These are phyloP conservation scores for Myocastor coypus DNA, from an alignment of 2,113 vertebrate species.

Conservation along the genomic window DNA sequence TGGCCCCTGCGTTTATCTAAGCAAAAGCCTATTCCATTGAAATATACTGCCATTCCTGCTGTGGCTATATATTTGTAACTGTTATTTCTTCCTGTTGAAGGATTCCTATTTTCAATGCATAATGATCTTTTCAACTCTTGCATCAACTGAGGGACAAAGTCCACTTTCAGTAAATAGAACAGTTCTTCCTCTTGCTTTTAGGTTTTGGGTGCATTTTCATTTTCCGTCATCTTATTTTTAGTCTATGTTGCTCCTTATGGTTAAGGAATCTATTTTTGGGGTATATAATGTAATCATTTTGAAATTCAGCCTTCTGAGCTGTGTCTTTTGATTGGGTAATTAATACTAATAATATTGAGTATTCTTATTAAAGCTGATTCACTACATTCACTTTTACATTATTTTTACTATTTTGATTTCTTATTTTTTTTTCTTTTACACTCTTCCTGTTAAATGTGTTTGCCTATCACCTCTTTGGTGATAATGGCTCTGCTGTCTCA, in stretches of 20 bases:
- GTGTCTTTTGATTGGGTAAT: not conserved
- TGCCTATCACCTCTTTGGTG: not conserved
- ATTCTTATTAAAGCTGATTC: not conserved
- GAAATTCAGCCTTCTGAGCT: not conserved
- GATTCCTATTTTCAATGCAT: not conserved
- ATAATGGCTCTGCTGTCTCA: not conserved
- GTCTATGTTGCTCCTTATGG: not conserved
- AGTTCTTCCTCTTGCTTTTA: not conserved
- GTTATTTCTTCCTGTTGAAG: not conserved
- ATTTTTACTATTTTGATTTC: not conserved
- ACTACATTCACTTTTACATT: not conserved
- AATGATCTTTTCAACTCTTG: not conserved
- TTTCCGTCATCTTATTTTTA: not conserved
- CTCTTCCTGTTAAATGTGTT: not conserved
- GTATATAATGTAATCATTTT: not conserved
- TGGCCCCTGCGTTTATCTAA: no score
- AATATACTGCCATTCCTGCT: no score
- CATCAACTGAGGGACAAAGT: not conserved
- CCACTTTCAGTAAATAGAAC: not conserved
- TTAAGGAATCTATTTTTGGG: not conserved
- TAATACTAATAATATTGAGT: not conserved
- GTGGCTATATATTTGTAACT: not conserved
- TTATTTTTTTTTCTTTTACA: not conserved
- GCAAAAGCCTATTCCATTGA: no score
- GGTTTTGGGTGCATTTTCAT: not conserved